These are phyloP conservation scores for Peromyscus melanophrys DNA, from an alignment of 2,797 vertebrate species.

Conservation along the genomic window DNA sequence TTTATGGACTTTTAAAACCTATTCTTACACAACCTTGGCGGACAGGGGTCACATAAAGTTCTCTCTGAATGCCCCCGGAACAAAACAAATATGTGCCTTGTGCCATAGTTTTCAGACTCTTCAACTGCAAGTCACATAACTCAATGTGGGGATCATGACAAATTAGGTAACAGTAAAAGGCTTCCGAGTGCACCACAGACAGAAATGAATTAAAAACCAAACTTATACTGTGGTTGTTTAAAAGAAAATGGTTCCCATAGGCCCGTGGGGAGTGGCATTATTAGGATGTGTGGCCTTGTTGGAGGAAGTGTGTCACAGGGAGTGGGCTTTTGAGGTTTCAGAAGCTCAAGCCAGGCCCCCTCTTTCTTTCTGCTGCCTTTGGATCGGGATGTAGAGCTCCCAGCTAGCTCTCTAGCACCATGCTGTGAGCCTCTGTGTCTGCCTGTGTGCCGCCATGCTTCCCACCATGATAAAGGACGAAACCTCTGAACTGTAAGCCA, in stretches of 20 bases:
- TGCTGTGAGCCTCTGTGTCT: neutral
- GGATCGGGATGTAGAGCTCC: neutral
- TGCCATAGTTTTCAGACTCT: too few species aligned
- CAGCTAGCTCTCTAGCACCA: neutral
- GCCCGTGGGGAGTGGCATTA: neutral
- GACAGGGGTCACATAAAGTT: neutral
- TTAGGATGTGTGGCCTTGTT: neutral
- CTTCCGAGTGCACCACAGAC: neutral
- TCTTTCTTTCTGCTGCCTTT: neutral
- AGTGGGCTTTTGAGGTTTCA: neutral
- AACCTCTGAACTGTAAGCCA: neutral
- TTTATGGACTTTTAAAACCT: neutral
- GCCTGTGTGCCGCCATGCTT: neutral
- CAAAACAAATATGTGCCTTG: neutral
- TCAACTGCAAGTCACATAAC: neutral
- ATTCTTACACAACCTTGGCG: neutral
- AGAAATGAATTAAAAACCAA: neutral
- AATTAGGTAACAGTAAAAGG: neutral
- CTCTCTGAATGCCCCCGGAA: neutral
- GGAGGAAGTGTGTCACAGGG: neutral
- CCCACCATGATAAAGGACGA: neutral
- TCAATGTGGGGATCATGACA: neutral
- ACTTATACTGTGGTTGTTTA: neutral
- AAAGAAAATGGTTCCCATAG: neutral
- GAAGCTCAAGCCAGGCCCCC: neutral